Percentiles rank a stretch among this genome's conserved stretches.
Conservation (phyloP, 2,797 vertebrate species). For the Hemitrygon akajei region DNA sequence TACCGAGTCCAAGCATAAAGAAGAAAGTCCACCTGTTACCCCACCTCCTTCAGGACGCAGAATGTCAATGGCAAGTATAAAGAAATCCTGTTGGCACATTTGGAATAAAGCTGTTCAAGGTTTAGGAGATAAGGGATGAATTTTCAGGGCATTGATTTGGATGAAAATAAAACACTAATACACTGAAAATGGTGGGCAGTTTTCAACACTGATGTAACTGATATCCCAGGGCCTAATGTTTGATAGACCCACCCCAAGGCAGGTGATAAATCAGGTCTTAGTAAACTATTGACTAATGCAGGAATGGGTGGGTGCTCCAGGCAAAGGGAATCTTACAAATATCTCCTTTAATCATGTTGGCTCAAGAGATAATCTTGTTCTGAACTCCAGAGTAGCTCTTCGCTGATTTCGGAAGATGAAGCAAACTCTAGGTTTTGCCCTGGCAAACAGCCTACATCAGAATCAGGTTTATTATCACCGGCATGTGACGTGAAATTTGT, state of each 20-base stretch:
- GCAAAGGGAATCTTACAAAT: not conserved
- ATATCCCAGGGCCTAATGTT: not conserved
- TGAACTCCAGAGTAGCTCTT: not conserved
- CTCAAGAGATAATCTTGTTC: not conserved
- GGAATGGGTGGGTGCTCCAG: not conserved
- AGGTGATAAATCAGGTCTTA: no score
- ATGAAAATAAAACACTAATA: not conserved
- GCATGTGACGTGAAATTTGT: no score
- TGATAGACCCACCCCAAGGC: no score
- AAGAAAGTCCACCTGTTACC: slow-evolving; percentile 58
- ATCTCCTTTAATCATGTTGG: not conserved
- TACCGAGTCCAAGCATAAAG: slow-evolving; percentile 52
- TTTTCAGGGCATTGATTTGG: not conserved
- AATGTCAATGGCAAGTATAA: slow-evolving; percentile 84
- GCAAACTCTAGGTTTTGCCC: no score
- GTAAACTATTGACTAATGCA: not conserved
- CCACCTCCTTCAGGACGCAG: slow-evolving; percentile 65
- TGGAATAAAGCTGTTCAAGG: not conserved
- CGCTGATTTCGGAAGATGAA: not conserved
- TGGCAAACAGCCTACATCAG: not conserved
- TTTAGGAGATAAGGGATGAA: not conserved
- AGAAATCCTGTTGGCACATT: not conserved
- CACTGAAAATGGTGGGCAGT: not conserved
- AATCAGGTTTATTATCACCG: not conserved
- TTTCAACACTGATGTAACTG: not conserved